A percentile compares a stretch with the other conserved stretches of the same genome.
Evolutionary conservation across 1,140 invertebrate species (phyloP).

Genomic region (Drosophila nigromelanica): DNA sequence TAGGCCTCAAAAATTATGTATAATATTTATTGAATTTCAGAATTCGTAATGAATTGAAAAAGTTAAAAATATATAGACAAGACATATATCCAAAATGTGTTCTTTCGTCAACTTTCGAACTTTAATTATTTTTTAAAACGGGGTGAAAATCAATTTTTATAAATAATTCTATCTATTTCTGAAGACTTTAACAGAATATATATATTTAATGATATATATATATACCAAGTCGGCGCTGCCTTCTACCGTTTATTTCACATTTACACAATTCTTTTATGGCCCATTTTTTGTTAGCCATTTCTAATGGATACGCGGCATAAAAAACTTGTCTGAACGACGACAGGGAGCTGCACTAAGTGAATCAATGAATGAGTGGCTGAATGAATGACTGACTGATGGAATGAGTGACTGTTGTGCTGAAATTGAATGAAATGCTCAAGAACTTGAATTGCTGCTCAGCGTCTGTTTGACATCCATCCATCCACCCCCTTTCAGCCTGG

Average conservation of each 20-base stretch:
- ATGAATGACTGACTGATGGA: slow-evolving; percentile 13
- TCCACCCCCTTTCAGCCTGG: neutral
- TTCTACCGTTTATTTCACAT: neutral
- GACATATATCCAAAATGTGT: too few relatives aligned
- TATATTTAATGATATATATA: too few relatives aligned
- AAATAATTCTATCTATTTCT: too few relatives aligned
- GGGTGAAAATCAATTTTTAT: too few relatives aligned
- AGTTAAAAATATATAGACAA: too few relatives aligned
- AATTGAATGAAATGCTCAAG: slow-evolving; percentile 71
- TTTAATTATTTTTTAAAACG: too few relatives aligned
- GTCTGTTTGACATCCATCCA: neutral
- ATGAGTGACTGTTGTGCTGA: slow-evolving; percentile 45
- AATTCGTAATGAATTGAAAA: too few relatives aligned
- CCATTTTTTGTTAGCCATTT: neutral
- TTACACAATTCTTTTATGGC: neutral
- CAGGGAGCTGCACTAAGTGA: slow-evolving; percentile 39
- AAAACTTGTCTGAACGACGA: slow-evolving; percentile 6
- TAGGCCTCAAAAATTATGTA: too few relatives aligned
- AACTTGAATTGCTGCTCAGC: neutral
- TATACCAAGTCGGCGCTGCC: neutral
- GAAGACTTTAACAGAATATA: too few relatives aligned
- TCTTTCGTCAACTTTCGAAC: too few relatives aligned
- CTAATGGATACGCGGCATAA: slow-evolving; percentile 1
- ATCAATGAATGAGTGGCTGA: slow-evolving; percentile 35
- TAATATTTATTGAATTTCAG: too few relatives aligned